Percentiles rank a stretch among this genome's conserved stretches.
phyloP scores from a whole-genome alignment of 2,113 vertebrate genomes.

The Seriola quinqueradiata region DNA sequence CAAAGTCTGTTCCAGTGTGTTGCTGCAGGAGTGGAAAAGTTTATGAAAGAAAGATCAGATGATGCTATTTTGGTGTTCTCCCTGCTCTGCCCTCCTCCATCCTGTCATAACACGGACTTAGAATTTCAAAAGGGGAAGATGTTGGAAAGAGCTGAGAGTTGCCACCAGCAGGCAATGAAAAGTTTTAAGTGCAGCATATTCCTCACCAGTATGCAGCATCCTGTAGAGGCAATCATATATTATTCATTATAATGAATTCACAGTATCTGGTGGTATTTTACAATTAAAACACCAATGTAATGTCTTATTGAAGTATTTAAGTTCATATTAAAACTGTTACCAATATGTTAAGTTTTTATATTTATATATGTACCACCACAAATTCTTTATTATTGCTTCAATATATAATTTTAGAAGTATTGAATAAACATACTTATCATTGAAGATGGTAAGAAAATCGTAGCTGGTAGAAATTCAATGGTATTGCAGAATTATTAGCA shows the following conservation, averaged over 20 bases:
- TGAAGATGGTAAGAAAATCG: neutral
- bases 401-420: neutral
- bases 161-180: conserved; percentile 23
- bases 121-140: conserved; percentile 56
- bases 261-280: neutral
- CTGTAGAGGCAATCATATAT: neutral
- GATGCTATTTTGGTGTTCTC: conserved; percentile 71
- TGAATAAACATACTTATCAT: neutral
- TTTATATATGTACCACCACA: too few relatives aligned
- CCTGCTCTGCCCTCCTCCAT: conserved; percentile 49
- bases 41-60: conserved; percentile 77
- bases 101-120: conserved; percentile 63
- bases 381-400: too few relatives aligned
- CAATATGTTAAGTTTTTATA: too few relatives aligned
- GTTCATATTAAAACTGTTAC: too few relatives aligned
- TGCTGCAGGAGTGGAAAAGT: conserved; percentile 75
- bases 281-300: too few relatives aligned
- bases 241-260: neutral
- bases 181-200: conserved; percentile 7
- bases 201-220: neutral
- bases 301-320: neutral
- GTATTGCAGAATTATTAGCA: neutral
- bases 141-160: conserved; percentile 35
- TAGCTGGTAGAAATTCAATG: neutral
- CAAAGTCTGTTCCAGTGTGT: conserved; percentile 51